Percentiles rank a stretch among this genome's conserved stretches.
Evolutionary conservation across 2,113 vertebrate genomes (phyloP).

Genomic region (Capricornis sumatraensis): DNA sequence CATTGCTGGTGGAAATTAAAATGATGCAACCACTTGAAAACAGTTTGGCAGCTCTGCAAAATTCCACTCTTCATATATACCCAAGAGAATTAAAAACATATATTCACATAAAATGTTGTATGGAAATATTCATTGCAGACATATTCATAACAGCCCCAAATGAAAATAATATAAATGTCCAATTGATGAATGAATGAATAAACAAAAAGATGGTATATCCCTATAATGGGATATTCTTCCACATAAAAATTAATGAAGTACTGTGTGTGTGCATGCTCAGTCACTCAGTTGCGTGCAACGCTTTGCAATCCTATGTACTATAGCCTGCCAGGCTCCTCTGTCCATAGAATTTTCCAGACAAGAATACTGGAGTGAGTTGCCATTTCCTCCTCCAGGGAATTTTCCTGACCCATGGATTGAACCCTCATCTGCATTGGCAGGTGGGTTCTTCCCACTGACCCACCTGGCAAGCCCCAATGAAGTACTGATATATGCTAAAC

Average conservation of each 20-base stretch:
- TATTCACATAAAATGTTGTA: not conserved
- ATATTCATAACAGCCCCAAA: not conserved
- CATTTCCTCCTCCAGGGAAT: not conserved
- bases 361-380: not conserved
- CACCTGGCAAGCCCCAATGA: not conserved
- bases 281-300: not conserved
- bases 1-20: not conserved
- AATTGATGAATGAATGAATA: not conserved
- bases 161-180: not conserved
- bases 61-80: not conserved
- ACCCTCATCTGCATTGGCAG: not conserved
- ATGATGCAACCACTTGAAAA: not conserved
- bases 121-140: not conserved
- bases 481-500: not conserved
- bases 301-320: not conserved
- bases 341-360: not conserved
- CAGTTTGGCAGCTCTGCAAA: not conserved
- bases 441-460: not conserved
- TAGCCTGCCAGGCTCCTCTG: not conserved
- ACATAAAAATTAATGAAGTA: not conserved
- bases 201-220: not conserved
- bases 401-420: not conserved
- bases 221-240: not conserved
- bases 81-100: not conserved
- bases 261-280: not conserved